Conservation (phyloP, 2,113 vertebrate species). For the Mastomys natalensis region DNA sequence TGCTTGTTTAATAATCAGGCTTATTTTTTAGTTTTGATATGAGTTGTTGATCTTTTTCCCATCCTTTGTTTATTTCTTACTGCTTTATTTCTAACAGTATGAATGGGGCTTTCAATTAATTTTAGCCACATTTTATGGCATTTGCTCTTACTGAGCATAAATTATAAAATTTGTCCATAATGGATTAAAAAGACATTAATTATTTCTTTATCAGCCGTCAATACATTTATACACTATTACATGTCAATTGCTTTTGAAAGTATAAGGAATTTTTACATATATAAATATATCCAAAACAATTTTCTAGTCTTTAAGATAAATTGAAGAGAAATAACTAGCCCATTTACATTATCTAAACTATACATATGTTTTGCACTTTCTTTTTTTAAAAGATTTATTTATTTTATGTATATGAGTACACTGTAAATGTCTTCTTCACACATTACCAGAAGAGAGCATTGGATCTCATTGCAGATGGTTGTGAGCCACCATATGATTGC, state of each 20-base stretch:
- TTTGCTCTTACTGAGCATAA: slow-evolving; percentile 20
- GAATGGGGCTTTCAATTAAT: not conserved
- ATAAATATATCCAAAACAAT: not conserved
- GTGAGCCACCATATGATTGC: no score
- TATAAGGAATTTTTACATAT: slow-evolving; percentile 24
- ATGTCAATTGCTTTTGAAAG: not conserved
- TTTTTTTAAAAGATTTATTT: no score
- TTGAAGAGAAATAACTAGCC: not conserved
- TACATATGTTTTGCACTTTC: not conserved
- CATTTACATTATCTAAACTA: not conserved
- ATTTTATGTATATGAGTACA: no score
- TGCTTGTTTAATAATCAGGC: not conserved
- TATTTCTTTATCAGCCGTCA: not conserved
- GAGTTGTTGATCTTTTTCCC: slow-evolving; percentile 38
- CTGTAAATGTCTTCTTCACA: no score
- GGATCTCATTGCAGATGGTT: no score
- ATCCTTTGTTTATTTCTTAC: slow-evolving; percentile 40
- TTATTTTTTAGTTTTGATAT: not conserved
- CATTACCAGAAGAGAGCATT: no score
- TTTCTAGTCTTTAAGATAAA: slow-evolving; percentile 8
- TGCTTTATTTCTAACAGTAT: slow-evolving; percentile 34
- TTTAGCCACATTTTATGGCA: slow-evolving; percentile 35
- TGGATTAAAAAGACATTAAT: not conserved
- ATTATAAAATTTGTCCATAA: not conserved
- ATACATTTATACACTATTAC: slow-evolving; percentile 8